These are phyloP conservation scores for Drosophila littoralis DNA, from an alignment of 1,140 invertebrate species.

Conservation along the genomic window DNA sequence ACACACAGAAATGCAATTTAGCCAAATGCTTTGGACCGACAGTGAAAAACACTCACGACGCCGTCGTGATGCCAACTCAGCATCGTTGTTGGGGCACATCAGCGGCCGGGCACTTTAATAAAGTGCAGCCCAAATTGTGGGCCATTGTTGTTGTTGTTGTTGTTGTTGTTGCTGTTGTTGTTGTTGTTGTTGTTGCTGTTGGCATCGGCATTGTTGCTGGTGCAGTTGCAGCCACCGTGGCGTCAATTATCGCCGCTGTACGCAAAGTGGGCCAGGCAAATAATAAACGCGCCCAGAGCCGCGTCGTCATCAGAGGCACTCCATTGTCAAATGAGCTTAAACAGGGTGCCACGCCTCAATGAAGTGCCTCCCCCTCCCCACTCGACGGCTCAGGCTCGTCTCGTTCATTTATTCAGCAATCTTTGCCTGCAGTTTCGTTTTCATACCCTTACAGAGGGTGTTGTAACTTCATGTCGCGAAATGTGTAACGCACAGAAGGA, in stretches of 20 bases:
- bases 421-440: slow-evolving; percentile 55
- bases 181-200: slow-evolving; percentile 14
- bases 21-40: slow-evolving; percentile 48
- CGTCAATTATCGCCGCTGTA: slow-evolving; percentile 75
- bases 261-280: slow-evolving; percentile 78
- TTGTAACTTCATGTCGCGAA: too few species aligned
- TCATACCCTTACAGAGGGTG: slow-evolving; percentile 5
- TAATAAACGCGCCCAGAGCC: slow-evolving; percentile 74
- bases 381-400: neutral
- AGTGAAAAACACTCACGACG: slow-evolving; percentile 66
- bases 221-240: slow-evolving; percentile 77
- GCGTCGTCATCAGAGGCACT: slow-evolving; percentile 53
- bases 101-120: slow-evolving; percentile 53
- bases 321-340: slow-evolving; percentile 81
- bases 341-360: slow-evolving; percentile 50
- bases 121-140: slow-evolving; percentile 74
- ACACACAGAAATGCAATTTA: slow-evolving; percentile 56
- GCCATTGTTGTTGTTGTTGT: slow-evolving; percentile 5
- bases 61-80: neutral
- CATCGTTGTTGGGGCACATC: slow-evolving; percentile 4
- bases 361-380: slow-evolving; percentile 5
- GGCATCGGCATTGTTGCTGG: slow-evolving; percentile 1
- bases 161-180: slow-evolving; percentile 16
- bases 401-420: slow-evolving; percentile 50
- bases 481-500: too few species aligned